Evolutionary conservation across 2,888 invertebrate species (phyloP), one percentile per base, ranked within the genome.

Genomic region (Leptinotarsa tumamoca): DNA sequence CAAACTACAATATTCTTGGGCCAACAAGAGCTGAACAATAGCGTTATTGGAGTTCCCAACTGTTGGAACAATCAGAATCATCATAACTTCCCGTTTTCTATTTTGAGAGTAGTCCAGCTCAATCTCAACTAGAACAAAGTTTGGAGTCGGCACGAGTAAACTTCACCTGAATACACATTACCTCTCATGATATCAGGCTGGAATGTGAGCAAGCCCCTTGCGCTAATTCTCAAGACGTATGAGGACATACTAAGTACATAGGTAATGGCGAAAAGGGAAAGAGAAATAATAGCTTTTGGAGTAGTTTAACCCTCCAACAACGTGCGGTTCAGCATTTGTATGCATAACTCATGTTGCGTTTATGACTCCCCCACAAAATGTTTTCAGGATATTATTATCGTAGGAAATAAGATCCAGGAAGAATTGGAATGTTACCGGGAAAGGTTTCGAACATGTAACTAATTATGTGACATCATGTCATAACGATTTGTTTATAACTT

Each of bases 181-280:
- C 33, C n/a, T n/a, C 63, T 33, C 63, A 10, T 33, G 63, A 63
- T 33, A 63, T 63, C 63, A 27, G 14, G 58, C 43, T 33, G n/a
- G 27, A 63, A 13, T 33, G 15, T 58, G 21, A 4, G 58, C 18
- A 14, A 58, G 58, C 23, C 23, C 23, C 15, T 23, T 14, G 58
- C 23, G 21, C 58, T 58, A 58, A 58, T 58, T 58, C 58, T 21
- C 58, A 14, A 21, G 21, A 58, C 58, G 4, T 58, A 23, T 58
- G 58, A 58, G 21, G 58, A 58, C 58, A 58, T 58, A 58, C 58
- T 58, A 23, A 58, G 58, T 58, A 23, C 4, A 58, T 10, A 23
- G 58, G 18, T 58, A 14, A 58, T 18, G 18, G 54, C 13, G 54
- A 18, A 18, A 54, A 54, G 54, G 18, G 54, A 18, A 18, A 54